These are phyloP conservation scores for Dipodomys merriami DNA, from an alignment of 2,113 vertebrate genomes.

Conservation along the genomic window DNA sequence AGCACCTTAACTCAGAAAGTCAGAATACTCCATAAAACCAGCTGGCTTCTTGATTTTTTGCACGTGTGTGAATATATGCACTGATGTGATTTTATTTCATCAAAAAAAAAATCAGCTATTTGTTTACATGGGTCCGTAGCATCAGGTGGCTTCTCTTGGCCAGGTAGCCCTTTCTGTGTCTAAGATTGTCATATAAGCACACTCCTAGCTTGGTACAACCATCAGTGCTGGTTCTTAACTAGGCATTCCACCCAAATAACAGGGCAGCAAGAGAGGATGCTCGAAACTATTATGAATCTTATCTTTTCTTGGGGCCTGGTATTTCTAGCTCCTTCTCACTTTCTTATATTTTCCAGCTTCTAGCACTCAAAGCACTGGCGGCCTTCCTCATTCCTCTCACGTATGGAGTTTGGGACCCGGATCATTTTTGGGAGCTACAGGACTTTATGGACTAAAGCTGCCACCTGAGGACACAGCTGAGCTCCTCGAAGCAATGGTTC, in stretches of 20 bases:
- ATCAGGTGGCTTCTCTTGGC: neutral
- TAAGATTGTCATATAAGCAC: neutral
- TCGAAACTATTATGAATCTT: neutral
- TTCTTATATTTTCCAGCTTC: neutral
- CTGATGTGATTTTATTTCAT: neutral
- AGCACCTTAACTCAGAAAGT: neutral
- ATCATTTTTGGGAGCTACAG: too few species aligned
- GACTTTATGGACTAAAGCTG: too few species aligned
- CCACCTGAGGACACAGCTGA: too few species aligned
- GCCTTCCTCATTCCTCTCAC: too few species aligned
- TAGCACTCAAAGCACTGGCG: neutral
- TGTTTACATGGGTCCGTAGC: neutral
- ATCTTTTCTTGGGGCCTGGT: neutral
- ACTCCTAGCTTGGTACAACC: neutral
- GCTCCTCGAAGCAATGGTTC: too few species aligned
- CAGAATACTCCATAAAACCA: neutral
- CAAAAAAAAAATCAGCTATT: neutral
- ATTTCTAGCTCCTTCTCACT: neutral
- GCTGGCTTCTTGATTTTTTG: neutral
- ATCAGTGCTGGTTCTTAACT: neutral
- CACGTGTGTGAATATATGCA: neutral
- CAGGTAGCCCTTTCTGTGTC: neutral
- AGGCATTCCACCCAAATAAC: neutral
- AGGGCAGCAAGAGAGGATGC: neutral
- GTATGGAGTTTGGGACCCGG: too few species aligned